phyloP scores from a whole-genome alignment of 2,888 invertebrate species.

The Meiosimyza platycephala region DNA sequence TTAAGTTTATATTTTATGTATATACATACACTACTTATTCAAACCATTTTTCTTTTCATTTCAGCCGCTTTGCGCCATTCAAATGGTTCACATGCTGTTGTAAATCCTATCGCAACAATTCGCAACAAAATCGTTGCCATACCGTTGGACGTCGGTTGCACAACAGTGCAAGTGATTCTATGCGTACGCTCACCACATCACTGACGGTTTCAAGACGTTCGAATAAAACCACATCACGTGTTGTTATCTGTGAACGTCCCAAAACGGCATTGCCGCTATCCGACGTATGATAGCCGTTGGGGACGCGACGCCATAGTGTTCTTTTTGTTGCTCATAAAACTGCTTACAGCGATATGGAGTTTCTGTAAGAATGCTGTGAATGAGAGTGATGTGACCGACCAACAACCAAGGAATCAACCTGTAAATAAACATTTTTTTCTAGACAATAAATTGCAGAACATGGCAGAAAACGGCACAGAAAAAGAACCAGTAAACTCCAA shows the following conservation, averaged over 20 bases:
- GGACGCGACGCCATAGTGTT: background rate
- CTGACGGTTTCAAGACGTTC: conserved; percentile 65
- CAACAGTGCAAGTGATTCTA: conserved; percentile 65
- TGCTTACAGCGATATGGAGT: conserved; percentile 3
- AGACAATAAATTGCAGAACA: too few species aligned
- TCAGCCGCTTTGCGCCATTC: conserved; percentile 73
- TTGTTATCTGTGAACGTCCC: conserved; percentile 63
- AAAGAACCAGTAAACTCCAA: too few species aligned
- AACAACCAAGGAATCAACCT: too few species aligned
- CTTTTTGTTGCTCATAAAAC: conserved; percentile 12
- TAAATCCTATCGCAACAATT: conserved; percentile 60
- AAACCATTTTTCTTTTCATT: conserved; percentile 14
- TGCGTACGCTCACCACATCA: conserved; percentile 66
- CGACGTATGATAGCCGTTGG: conserved; percentile 63
- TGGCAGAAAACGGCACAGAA: too few species aligned
- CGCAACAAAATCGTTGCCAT: conserved; percentile 61
- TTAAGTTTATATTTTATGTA: background rate
- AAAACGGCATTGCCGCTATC: conserved; percentile 61
- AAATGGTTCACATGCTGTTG: conserved; percentile 75
- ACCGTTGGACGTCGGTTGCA: conserved; percentile 65
- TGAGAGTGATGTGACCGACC: background rate
- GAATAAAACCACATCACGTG: conserved; percentile 59
- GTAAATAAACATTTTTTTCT: too few species aligned
- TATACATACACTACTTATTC: background rate
- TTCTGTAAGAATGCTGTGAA: background rate